Evolutionary conservation across 2,888 invertebrate species (phyloP).

Genomic region (Torymus aiolomorphi): DNA sequence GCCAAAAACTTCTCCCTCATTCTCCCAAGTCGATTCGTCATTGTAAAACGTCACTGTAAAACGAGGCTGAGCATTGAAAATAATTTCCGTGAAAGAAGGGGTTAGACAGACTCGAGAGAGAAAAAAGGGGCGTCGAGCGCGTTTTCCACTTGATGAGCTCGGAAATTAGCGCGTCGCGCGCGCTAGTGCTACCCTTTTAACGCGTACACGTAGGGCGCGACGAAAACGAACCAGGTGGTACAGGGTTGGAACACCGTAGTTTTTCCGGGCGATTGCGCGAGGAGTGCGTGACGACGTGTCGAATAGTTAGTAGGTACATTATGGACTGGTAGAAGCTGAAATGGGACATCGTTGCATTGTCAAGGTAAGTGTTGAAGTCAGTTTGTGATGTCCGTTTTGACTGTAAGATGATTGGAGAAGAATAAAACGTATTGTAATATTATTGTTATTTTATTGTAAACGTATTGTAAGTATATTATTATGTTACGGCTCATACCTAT

Average conservation of each 20-base stretch:
- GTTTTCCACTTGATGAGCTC: constrained; percentile 60
- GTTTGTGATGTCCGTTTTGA: no score
- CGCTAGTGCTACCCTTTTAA: constrained; percentile 65
- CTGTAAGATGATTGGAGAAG: no score
- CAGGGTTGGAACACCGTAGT: constrained; percentile 46
- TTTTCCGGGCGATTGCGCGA: constrained; percentile 65
- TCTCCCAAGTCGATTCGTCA: constrained; percentile 43
- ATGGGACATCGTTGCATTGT: no score
- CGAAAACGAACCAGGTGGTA: constrained; percentile 65
- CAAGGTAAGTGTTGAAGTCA: no score
- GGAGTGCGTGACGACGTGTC: constrained; percentile 61
- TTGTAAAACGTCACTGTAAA: constrained; percentile 39
- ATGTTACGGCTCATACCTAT: no score
- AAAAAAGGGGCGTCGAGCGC: constrained; percentile 24
- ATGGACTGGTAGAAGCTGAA: no score
- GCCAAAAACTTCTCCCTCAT: background rate
- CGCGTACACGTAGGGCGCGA: constrained; percentile 60
- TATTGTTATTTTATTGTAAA: no score
- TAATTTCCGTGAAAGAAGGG: constrained; percentile 43
- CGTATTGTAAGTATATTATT: no score
- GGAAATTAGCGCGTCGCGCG: constrained; percentile 52
- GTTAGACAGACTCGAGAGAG: no score
- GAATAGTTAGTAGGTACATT: background rate
- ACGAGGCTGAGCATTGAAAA: constrained; percentile 5
- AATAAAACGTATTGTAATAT: no score